Percentiles rank a stretch among this genome's conserved stretches.
Conservation (phyloP, 1,140 invertebrate species). For the Aphelinus atriplicis region DNA sequence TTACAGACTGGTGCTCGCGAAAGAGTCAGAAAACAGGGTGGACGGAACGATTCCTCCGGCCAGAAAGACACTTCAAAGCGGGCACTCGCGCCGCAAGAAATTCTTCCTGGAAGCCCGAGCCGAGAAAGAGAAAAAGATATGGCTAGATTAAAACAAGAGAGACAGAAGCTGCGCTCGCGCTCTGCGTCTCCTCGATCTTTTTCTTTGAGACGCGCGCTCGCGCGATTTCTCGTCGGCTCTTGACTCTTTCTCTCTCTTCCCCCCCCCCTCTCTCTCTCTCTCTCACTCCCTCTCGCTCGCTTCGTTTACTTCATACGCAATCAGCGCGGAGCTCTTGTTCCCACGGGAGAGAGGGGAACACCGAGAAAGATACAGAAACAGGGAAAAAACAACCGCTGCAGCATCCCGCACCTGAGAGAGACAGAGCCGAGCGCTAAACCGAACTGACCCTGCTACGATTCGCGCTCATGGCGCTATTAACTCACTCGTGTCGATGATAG, state of each 20-base stretch:
- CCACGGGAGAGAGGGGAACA: constrained; percentile 49
- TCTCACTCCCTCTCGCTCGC: not conserved
- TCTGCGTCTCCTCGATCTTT: constrained; percentile 46
- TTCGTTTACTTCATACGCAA: constrained; percentile 1
- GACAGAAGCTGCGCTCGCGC: not conserved
- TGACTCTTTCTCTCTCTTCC: constrained; percentile 42
- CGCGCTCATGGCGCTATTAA: too few species aligned
- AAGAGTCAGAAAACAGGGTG: constrained; percentile 17
- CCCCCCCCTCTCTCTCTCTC: constrained; percentile 39
- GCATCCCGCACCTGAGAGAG: constrained; percentile 44
- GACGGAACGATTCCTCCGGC: constrained; percentile 42
- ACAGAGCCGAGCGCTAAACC: constrained; percentile 18
- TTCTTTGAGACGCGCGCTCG: constrained; percentile 51
- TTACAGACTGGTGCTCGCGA: constrained; percentile 7
- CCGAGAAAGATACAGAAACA: constrained; percentile 19
- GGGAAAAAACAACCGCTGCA: constrained; percentile 8
- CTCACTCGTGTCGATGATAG: too few species aligned
- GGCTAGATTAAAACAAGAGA: constrained; percentile 12
- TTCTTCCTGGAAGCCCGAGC: constrained; percentile 55
- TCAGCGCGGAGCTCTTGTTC: constrained; percentile 44
- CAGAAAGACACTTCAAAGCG: constrained; percentile 52
- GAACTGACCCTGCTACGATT: not conserved
- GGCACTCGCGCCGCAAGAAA: constrained; percentile 49
- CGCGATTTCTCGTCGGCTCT: too few species aligned
- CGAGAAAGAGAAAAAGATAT: constrained; percentile 14